These are phyloP conservation scores for Dryobotodes eremita DNA, from an alignment of 2,888 invertebrate species.

Conservation along the genomic window DNA sequence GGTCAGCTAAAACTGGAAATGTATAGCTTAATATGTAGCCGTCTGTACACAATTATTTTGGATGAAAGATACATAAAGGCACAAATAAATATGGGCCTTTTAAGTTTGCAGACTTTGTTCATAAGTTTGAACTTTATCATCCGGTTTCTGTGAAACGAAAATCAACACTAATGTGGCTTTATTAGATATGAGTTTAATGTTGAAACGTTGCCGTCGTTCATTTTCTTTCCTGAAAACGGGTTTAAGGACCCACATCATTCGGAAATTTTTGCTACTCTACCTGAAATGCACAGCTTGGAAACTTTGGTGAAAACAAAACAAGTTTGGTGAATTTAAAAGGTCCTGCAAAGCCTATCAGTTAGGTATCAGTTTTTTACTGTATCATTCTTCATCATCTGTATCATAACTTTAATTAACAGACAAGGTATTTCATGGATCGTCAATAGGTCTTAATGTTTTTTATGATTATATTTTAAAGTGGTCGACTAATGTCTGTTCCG, in stretches of 20 bases:
- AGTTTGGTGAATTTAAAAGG: slow-evolving; percentile 6
- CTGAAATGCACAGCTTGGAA: neutral
- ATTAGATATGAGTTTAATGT: neutral
- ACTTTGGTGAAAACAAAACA: neutral
- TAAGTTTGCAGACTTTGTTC: too few species aligned
- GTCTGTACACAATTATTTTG: neutral
- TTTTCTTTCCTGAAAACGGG: neutral
- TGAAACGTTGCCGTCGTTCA: too few species aligned
- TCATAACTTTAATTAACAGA: neutral
- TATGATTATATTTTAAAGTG: slow-evolving; percentile 15
- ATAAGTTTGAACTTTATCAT: neutral
- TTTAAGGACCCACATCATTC: neutral
- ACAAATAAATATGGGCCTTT: slow-evolving; percentile 5
- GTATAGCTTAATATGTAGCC: too few species aligned
- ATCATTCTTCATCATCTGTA: too few species aligned
- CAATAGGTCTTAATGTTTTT: slow-evolving; percentile 7
- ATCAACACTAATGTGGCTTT: neutral
- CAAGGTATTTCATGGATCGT: slow-evolving; percentile 13
- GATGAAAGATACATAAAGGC: neutral
- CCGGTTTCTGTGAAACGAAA: neutral
- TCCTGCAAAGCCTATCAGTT: neutral
- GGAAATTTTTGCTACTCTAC: neutral
- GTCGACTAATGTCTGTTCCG: slow-evolving; percentile 28
- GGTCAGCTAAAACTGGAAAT: too few species aligned
- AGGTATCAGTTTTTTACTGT: neutral